These are phyloP conservation scores for Himalopsyche phryganea DNA, from an alignment of 1,140 invertebrate genomes.

Conservation along the genomic window DNA sequence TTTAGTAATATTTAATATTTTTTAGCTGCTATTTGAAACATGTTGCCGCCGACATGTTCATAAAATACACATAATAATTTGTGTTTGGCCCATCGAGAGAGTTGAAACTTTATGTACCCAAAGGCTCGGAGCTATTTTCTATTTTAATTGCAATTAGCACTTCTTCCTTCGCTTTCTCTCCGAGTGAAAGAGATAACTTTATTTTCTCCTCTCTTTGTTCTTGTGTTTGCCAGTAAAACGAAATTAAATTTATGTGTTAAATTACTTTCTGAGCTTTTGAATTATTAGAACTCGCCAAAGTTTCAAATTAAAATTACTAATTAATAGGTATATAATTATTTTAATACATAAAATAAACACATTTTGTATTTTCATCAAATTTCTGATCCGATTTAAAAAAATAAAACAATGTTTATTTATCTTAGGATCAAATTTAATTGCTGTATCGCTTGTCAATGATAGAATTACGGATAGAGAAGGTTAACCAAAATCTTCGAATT, in stretches of 20 bases:
- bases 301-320: conserved; percentile 35
- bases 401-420: too few species aligned
- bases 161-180: conserved; percentile 22
- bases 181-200: conserved; percentile 17
- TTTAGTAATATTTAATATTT: too few species aligned
- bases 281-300: conserved; percentile 32
- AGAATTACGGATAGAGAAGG: too few species aligned
- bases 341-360: background rate
- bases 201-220: background rate
- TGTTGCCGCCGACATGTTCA: background rate
- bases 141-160: conserved; percentile 36
- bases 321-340: conserved; percentile 18
- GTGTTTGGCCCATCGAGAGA: conserved; percentile 23
- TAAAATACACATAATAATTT: conserved; percentile 14
- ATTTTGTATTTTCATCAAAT: too few species aligned
- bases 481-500: too few species aligned
- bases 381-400: too few species aligned
- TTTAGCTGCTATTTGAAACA: background rate
- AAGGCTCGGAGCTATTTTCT: conserved; percentile 33
- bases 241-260: conserved; percentile 36
- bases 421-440: too few species aligned
- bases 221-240: conserved; percentile 21
- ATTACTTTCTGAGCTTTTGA: conserved; percentile 36
- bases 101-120: conserved; percentile 23
- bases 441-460: too few species aligned